Evolutionary conservation across 2,888 invertebrate species (phyloP), one percentile per base, ranked within the genome.

Genomic region (Cyaniris semiargus): DNA sequence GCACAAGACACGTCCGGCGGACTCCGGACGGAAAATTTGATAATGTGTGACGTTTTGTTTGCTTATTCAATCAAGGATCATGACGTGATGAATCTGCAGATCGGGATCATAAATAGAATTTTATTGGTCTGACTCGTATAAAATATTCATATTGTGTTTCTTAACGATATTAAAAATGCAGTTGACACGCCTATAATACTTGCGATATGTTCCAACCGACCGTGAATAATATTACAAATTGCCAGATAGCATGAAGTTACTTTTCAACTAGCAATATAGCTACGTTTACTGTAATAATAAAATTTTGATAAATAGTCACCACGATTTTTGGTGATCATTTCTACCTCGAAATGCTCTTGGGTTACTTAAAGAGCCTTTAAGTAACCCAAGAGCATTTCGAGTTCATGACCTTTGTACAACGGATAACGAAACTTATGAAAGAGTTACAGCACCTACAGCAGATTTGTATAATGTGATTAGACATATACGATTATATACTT

Each of bases 381-480:
- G 3, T 58, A 3, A 58, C 60, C 13, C 10, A 13, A 60, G 60
- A 60, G 23, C 3, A 60, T 6, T 66, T 27, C 15, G 58, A 58
- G 31, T 58, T 56, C 56, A 75, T 75, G 56, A 75, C 75, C 48
- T 18, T 18, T 75, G 6, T 13, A 18, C 56, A 56, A 48, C 58
- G 10, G n/a, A 44, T 58, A 38, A 76, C 60, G 60, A 76, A 60
- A 76, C 60, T 60, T 34, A 60, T 66, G 27, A 66, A 66, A 66
- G 27, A 66, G 27, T 31, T 66, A 66, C 66, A 66, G 27, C 18
- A 66, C 27, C 66, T 31, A 66, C 15, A 66, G 66, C 18, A 31
- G 66, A 66, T 66, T 66, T 66, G 66, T 18, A 31, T 66, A 66
- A 66, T 66, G 66, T 66, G 66, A 66, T 66, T 66, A 66, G 66